Conservation (phyloP, 1,140 invertebrate genomes). For the Anoplolepis gracilipes region DNA sequence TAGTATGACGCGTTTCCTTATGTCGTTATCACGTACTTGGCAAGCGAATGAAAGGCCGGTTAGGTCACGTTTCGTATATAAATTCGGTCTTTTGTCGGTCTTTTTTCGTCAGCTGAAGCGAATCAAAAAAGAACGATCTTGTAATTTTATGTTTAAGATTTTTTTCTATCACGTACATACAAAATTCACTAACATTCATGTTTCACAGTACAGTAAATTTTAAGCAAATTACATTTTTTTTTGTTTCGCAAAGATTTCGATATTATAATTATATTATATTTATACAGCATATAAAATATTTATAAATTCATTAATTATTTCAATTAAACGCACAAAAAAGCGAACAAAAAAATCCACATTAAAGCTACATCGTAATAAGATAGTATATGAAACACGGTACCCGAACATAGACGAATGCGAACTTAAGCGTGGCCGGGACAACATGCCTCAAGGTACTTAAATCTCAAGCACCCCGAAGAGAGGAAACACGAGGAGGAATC, state of each 20-base stretch:
- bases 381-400: constrained; percentile 38
- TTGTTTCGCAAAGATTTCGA: background rate
- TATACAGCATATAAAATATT: too few relatives aligned
- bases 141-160: background rate
- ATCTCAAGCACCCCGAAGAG: constrained; percentile 73
- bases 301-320: background rate
- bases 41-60: constrained; percentile 63
- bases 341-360: background rate
- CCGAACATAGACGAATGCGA: constrained; percentile 42
- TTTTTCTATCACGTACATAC: background rate
- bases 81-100: constrained; percentile 60
- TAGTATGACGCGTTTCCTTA: constrained; percentile 53
- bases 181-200: background rate
- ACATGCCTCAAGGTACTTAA: constrained; percentile 74
- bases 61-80: constrained; percentile 76
- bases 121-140: background rate
- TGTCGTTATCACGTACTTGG: constrained; percentile 70
- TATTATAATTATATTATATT: too few relatives aligned
- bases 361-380: constrained; percentile 4
- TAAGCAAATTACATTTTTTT: background rate
- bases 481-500: constrained; percentile 69
- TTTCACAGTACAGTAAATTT: background rate
- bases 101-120: background rate
- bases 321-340: background rate
- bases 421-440: constrained; percentile 71